Conservation (phyloP, 2,888 invertebrate genomes). For the Macrophya alboannulata region DNA sequence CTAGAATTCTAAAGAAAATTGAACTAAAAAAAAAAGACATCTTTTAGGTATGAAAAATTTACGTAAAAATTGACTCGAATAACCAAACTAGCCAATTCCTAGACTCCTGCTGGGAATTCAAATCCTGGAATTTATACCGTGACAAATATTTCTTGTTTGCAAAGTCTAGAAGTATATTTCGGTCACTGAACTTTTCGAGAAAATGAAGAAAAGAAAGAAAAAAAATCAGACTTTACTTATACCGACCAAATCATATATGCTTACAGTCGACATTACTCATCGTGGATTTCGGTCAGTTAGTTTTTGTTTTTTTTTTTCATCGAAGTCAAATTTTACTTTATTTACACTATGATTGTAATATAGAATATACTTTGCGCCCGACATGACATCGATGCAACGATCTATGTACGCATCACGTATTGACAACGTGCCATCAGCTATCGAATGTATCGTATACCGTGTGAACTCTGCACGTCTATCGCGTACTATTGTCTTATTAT, state of each 20-base stretch:
- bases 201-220: not conserved
- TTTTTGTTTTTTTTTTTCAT: too few relatives aligned
- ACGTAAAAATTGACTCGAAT: not conserved
- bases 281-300: not conserved
- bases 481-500: not conserved
- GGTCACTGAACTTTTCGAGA: not conserved
- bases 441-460: not conserved
- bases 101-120: not conserved
- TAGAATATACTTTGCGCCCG: not conserved
- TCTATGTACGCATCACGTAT: conserved; percentile 9
- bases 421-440: not conserved
- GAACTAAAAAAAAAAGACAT: not conserved
- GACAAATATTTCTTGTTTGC: not conserved
- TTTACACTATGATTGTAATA: not conserved
- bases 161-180: not conserved
- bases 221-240: not conserved
- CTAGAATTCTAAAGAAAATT: not conserved
- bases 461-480: not conserved
- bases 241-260: not conserved
- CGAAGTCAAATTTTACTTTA: not conserved
- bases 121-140: not conserved
- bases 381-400: not conserved
- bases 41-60: not conserved
- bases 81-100: not conserved
- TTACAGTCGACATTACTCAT: not conserved